Evolutionary conservation across 2,113 vertebrate species (phyloP).

Genomic region (Pluvialis apricaria): DNA sequence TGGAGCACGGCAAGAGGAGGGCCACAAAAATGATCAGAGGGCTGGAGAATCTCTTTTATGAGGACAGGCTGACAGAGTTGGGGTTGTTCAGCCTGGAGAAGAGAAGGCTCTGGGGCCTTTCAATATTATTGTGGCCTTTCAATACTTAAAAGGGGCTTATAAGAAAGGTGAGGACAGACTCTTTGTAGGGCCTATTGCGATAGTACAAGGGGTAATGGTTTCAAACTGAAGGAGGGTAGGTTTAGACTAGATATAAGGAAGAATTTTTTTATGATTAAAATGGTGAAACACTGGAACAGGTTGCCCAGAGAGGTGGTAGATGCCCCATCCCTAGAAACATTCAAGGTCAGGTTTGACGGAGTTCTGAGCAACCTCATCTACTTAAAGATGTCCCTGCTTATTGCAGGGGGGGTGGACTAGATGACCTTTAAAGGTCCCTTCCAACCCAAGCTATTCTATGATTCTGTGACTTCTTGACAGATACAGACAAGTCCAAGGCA

Average conservation of each 20-base stretch:
- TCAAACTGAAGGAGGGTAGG: not conserved
- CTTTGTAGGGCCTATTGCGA: not conserved
- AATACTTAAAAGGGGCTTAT: not conserved
- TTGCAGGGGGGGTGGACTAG: not conserved
- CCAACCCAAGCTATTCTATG: not conserved
- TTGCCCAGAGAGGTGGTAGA: not conserved
- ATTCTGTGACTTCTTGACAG: not conserved
- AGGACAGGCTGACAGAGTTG: not conserved
- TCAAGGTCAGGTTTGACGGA: rapidly evolving
- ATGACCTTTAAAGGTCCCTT: not conserved
- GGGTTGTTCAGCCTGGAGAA: not conserved
- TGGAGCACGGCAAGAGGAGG: not conserved
- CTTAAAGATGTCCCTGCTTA: not conserved
- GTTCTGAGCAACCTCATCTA: not conserved
- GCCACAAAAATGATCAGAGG: not conserved
- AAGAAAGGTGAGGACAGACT: not conserved
- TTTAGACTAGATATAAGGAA: not conserved
- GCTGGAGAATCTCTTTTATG: not conserved
- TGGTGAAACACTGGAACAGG: not conserved
- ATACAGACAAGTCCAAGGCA: not conserved
- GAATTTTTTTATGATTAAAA: not conserved
- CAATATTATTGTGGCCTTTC: not conserved
- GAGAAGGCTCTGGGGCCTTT: not conserved
- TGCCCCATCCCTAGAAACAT: not conserved
- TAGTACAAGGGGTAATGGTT: not conserved